Percentiles rank a stretch among this genome's conserved stretches.
Evolutionary conservation across 2,113 vertebrate genomes (phyloP).

Genomic region (Ranitomeya imitator): DNA sequence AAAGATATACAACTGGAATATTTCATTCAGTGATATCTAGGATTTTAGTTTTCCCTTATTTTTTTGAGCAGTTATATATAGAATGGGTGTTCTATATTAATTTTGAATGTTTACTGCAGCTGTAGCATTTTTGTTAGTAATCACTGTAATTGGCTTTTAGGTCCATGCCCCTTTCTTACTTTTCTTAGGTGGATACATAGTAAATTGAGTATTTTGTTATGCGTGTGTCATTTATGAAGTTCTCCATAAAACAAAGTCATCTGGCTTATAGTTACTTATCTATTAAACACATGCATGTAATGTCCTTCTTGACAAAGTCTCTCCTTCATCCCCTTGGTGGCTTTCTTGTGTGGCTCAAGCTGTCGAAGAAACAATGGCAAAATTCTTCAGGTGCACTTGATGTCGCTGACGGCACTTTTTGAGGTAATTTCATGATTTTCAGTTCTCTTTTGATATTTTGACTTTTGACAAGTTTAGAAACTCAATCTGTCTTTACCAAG

Average conservation of each 20-base stretch:
- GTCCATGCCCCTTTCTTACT: too few relatives aligned
- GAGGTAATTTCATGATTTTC: slow-evolving; percentile 23
- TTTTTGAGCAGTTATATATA: too few relatives aligned
- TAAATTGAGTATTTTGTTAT: not conserved
- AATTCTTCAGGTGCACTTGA: slow-evolving; percentile 66
- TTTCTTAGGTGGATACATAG: too few relatives aligned
- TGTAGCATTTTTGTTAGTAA: too few relatives aligned
- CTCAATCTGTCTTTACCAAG: slow-evolving; percentile 66
- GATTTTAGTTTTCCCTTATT: too few relatives aligned
- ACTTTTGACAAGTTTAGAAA: slow-evolving; percentile 68
- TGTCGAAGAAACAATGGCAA: slow-evolving; percentile 61
- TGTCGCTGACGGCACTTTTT: slow-evolving; percentile 65
- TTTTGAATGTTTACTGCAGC: too few relatives aligned
- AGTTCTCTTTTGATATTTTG: slow-evolving; percentile 50
- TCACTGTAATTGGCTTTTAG: too few relatives aligned
- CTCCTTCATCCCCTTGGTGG: not conserved
- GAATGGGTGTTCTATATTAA: too few relatives aligned
- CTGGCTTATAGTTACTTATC: not conserved
- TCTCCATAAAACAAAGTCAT: not conserved
- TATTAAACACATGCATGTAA: not conserved
- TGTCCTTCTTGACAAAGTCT: not conserved
- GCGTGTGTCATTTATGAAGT: not conserved
- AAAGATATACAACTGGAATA: too few relatives aligned
- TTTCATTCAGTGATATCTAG: too few relatives aligned
- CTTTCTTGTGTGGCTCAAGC: slow-evolving; percentile 63